Percentiles rank a stretch among this genome's conserved stretches.
Evolutionary conservation across 1,140 invertebrate genomes (phyloP).

Genomic region (Drosophila pandora): DNA sequence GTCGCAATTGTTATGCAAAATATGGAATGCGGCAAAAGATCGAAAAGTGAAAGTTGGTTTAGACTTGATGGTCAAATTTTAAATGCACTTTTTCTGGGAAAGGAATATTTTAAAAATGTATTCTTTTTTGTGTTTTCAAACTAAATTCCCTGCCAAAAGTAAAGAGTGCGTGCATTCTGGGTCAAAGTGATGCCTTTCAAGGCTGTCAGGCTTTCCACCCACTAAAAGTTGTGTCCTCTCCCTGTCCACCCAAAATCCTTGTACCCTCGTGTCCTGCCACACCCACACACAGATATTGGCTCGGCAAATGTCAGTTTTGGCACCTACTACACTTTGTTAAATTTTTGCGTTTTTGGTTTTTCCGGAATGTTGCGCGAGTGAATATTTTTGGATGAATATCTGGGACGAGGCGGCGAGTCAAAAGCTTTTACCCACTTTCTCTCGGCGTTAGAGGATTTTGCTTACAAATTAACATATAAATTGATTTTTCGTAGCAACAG

Average conservation of each 20-base stretch:
- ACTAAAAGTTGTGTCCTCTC: constrained; percentile 57
- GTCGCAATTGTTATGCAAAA: constrained; percentile 16
- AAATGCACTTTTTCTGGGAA: too few relatives aligned
- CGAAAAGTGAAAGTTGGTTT: background rate
- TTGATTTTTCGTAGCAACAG: constrained; percentile 65
- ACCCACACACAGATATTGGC: constrained; percentile 27
- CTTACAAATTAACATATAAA: constrained; percentile 81
- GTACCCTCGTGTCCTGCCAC: constrained; percentile 8
- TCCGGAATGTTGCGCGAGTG: constrained; percentile 48
- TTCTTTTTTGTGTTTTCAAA: too few relatives aligned
- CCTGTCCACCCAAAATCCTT: constrained; percentile 9
- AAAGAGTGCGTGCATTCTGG: constrained; percentile 21
- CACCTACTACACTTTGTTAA: constrained; percentile 67
- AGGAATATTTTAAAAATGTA: too few relatives aligned
- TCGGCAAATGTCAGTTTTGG: constrained; percentile 73
- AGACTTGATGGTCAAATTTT: background rate
- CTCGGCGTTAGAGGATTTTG: constrained; percentile 52
- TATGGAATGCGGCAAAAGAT: background rate
- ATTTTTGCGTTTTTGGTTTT: constrained; percentile 36
- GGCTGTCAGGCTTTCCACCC: constrained; percentile 63
- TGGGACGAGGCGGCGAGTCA: constrained; percentile 14
- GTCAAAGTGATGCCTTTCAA: constrained; percentile 43
- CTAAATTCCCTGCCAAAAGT: background rate
- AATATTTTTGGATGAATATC: constrained; percentile 62
- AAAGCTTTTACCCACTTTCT: constrained; percentile 51